Percentiles rank a stretch among this genome's conserved stretches.
These are phyloP conservation scores for Oscheius sp. DNA, from an alignment of 2,888 invertebrate genomes.

Conservation along the genomic window DNA sequence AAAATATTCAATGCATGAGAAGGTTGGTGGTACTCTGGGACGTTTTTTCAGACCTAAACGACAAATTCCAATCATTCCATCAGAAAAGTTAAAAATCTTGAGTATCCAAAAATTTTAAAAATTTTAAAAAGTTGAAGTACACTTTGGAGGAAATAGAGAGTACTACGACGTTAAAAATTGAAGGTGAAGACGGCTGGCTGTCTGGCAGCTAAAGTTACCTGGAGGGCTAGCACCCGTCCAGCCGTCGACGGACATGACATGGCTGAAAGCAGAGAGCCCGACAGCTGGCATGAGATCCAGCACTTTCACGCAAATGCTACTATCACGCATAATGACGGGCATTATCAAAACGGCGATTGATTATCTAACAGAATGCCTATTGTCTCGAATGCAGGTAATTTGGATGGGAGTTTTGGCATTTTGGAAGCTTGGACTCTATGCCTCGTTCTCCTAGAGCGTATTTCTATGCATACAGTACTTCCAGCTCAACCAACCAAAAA, in stretches of 20 bases:
- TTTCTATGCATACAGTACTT: too few species aligned
- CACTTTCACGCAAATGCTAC: conserved; percentile 19
- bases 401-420: background rate
- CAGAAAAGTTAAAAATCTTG: too few species aligned
- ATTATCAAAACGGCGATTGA: conserved; percentile 1
- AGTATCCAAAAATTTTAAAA: background rate
- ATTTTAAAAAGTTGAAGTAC: background rate
- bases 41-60: too few species aligned
- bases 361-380: too few species aligned
- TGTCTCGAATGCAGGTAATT: too few species aligned
- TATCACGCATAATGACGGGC: conserved; percentile 2
- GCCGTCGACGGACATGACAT: conserved; percentile 27
- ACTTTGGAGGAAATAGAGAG: background rate
- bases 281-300: conserved; percentile 18
- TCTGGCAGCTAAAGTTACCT: conserved; percentile 23
- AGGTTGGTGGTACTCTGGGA: too few species aligned
- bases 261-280: conserved; percentile 21
- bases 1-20: too few species aligned
- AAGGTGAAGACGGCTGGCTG: background rate
- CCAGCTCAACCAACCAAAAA: background rate
- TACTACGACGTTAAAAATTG: background rate
- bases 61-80: too few species aligned
- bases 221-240: conserved; percentile 12
- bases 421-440: background rate
- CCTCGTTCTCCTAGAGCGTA: too few species aligned